Percentiles rank a stretch among this genome's conserved stretches.
phyloP scores from a whole-genome alignment of 2,113 vertebrate genomes.

The Arenaria interpres region DNA sequence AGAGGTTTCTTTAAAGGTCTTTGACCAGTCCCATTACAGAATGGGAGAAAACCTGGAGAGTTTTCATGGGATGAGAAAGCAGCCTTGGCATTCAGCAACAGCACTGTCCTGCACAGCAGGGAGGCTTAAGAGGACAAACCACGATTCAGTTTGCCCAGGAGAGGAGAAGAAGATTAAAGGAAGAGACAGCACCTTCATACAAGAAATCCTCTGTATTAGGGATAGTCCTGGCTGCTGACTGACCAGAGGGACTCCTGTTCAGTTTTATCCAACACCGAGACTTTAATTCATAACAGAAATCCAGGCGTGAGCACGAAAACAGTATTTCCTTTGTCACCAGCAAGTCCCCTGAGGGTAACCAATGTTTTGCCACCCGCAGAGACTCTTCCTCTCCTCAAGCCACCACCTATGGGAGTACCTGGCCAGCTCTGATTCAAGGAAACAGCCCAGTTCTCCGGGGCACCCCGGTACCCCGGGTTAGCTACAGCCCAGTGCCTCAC shows the following conservation, averaged over 20 bases:
- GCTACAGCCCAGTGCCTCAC: background rate
- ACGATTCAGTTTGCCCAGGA: rapidly evolving
- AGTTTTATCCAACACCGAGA: background rate
- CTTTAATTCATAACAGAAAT: background rate
- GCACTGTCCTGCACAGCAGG: background rate
- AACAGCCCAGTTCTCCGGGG: rapidly evolving
- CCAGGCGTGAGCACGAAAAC: background rate
- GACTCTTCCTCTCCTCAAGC: background rate
- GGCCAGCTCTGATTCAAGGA: rapidly evolving
- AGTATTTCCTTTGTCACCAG: background rate
- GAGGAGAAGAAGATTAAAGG: background rate
- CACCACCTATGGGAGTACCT: rapidly evolving
- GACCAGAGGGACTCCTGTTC: background rate
- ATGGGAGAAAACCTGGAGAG: background rate
- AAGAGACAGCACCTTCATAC: background rate
- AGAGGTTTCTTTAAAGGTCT: background rate
- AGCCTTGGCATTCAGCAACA: background rate
- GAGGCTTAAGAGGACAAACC: background rate
- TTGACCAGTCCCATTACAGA: background rate
- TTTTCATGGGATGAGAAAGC: background rate
- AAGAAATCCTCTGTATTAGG: background rate
- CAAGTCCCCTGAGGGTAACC: background rate
- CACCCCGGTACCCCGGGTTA: background rate
- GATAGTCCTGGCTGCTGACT: background rate
- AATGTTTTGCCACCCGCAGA: background rate